phyloP scores from a whole-genome alignment of 2,888 invertebrate species.

The Cryptocheilus praepositus region DNA sequence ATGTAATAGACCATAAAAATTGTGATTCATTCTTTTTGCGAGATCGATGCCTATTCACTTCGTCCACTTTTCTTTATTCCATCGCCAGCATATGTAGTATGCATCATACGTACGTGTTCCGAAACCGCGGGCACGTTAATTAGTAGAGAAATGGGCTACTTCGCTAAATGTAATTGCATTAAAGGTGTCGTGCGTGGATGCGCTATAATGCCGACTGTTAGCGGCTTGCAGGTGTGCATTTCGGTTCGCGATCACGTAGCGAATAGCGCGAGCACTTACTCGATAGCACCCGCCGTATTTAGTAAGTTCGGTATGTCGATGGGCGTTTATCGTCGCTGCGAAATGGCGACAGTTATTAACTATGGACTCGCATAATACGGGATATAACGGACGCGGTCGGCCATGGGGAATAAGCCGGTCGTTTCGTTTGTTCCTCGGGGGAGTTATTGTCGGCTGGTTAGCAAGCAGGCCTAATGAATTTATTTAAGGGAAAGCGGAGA shows the following conservation, averaged over 20 bases:
- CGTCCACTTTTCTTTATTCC: too few relatives aligned
- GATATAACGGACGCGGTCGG: too few relatives aligned
- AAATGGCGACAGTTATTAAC: constrained; percentile 11
- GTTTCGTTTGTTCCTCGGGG: too few relatives aligned
- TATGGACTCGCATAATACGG: neutral
- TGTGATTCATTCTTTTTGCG: too few relatives aligned
- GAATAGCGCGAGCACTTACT: constrained; percentile 3
- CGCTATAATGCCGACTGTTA: constrained; percentile 28
- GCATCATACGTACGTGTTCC: neutral
- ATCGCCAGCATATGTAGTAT: too few relatives aligned
- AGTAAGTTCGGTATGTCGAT: neutral
- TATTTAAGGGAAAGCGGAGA: too few relatives aligned
- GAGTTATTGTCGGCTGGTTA: too few relatives aligned
- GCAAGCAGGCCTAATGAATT: too few relatives aligned
- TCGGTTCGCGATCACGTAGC: constrained; percentile 12
- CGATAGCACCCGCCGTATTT: constrained; percentile 7
- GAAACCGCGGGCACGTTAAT: constrained; percentile 49
- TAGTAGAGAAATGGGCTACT: constrained; percentile 59
- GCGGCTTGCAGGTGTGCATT: constrained; percentile 19
- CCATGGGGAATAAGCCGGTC: too few relatives aligned
- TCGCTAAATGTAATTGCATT: constrained; percentile 60
- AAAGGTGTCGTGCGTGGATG: constrained; percentile 33
- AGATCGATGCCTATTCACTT: too few relatives aligned
- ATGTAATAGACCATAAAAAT: too few relatives aligned
- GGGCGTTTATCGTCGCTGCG: neutral